Conservation (phyloP, 2,113 vertebrate species). For the Ascaphus truei region DNA sequence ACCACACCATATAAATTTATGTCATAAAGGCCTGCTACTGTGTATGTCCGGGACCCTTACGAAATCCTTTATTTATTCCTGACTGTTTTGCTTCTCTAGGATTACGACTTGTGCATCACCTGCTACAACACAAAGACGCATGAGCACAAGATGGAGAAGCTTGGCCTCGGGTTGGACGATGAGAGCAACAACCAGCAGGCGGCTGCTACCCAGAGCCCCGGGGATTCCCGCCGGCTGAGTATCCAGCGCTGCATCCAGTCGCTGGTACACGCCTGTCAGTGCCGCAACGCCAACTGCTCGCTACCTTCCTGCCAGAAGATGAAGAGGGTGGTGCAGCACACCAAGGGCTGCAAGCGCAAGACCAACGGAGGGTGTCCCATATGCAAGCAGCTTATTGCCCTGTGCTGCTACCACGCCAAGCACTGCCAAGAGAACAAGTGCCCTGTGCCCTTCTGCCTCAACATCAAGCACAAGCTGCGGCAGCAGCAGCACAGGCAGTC, state of each 20-base stretch:
- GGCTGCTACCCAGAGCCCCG: conserved; percentile 84
- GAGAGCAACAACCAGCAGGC: conserved; percentile 87
- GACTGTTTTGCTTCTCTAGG: conserved; percentile 55
- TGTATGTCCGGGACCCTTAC: no score
- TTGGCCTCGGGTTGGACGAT: conserved; percentile 89
- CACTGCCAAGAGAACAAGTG: conserved; percentile 98
- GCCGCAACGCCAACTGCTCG: conserved; percentile 94
- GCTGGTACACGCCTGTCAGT: conserved; percentile 92
- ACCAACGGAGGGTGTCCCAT: conserved; percentile 94
- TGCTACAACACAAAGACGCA: conserved; percentile 96
- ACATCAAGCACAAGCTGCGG: conserved; percentile 94
- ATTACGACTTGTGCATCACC: conserved; percentile 94
- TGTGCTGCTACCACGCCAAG: conserved; percentile 96
- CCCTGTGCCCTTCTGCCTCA: conserved; percentile 94
- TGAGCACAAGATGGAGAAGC: conserved; percentile 96
- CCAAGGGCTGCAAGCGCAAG: conserved; percentile 93
- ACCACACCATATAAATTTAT: no score
- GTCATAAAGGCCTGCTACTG: no score
- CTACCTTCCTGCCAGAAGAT: conserved; percentile 96
- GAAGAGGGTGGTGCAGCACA: conserved; percentile 95
- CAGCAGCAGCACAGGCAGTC: conserved; percentile 94
- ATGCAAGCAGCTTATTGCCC: conserved; percentile 95
- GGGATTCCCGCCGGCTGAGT: conserved; percentile 89
- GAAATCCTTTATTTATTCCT: no score
- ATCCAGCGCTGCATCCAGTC: conserved; percentile 97